phyloP scores from a whole-genome alignment of 2,888 invertebrate species.

The Pachymerium ferrugineum region DNA sequence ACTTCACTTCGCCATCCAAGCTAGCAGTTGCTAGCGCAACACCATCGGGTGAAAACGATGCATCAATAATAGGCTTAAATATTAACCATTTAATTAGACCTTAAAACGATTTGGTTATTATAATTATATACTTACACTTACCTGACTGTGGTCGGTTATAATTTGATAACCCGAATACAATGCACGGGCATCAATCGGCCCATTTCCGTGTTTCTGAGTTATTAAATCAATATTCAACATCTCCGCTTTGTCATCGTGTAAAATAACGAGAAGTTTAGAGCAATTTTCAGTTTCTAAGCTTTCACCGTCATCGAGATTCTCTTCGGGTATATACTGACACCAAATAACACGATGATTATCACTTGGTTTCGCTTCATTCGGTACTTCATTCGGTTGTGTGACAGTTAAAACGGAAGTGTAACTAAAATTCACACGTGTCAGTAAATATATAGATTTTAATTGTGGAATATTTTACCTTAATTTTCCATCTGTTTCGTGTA shows the following conservation, averaged over 20 bases:
- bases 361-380: slow-evolving; percentile 44
- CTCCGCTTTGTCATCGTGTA: slow-evolving; percentile 62
- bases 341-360: slow-evolving; percentile 72
- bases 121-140: slow-evolving; percentile 17
- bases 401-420: slow-evolving; percentile 28
- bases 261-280: slow-evolving; percentile 71
- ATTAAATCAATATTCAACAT: slow-evolving; percentile 55
- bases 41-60: slow-evolving; percentile 88
- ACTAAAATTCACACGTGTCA: neutral
- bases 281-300: slow-evolving; percentile 46
- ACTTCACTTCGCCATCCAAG: slow-evolving; percentile 81
- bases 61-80: slow-evolving; percentile 65
- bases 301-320: slow-evolving; percentile 43
- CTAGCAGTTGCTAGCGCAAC: slow-evolving; percentile 88
- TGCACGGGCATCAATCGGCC: slow-evolving; percentile 34
- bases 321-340: slow-evolving; percentile 83
- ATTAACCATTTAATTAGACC: slow-evolving; percentile 17
- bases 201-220: slow-evolving; percentile 48
- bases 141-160: slow-evolving; percentile 37
- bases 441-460: neutral
- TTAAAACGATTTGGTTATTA: neutral
- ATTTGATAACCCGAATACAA: slow-evolving; percentile 37
- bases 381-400: slow-evolving; percentile 38
- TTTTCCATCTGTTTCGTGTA: slow-evolving; percentile 42
- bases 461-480: slow-evolving; percentile 43